A percentile compares a stretch with the other conserved stretches of the same genome.
These are phyloP conservation scores for Anser cygnoides DNA, from an alignment of 2,113 vertebrate species.

Conservation along the genomic window DNA sequence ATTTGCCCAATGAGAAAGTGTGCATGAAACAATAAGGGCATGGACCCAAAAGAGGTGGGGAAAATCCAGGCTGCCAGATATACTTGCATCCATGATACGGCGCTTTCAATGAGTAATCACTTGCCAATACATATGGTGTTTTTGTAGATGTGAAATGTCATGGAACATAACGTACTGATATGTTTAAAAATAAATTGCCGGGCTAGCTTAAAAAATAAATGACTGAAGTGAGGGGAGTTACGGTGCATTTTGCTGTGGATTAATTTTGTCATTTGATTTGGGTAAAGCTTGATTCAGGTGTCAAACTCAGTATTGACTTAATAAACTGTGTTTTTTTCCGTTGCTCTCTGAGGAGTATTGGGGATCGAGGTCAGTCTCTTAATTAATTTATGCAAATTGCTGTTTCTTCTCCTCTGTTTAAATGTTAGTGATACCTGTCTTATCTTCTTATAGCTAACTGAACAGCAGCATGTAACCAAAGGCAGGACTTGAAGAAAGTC, in stretches of 20 bases:
- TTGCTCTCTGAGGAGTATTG: background rate
- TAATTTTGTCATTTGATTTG: background rate
- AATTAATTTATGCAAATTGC: slow-evolving; percentile 70
- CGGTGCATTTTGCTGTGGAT: background rate
- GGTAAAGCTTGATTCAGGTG: slow-evolving; percentile 23
- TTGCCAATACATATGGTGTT: slow-evolving; percentile 74
- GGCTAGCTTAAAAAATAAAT: slow-evolving; percentile 57
- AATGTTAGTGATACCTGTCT: slow-evolving; percentile 27
- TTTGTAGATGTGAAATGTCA: slow-evolving; percentile 73
- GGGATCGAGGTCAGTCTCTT: slow-evolving; percentile 37
- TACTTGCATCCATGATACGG: slow-evolving; percentile 24
- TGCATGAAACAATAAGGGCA: slow-evolving; percentile 48
- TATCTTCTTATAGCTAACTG: slow-evolving; percentile 31
- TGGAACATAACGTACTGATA: slow-evolving; percentile 68
- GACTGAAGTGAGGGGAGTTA: slow-evolving; percentile 24
- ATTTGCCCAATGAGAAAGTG: background rate
- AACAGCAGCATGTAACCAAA: background rate
- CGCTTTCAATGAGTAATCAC: slow-evolving; percentile 54
- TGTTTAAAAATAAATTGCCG: slow-evolving; percentile 72
- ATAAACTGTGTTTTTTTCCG: background rate
- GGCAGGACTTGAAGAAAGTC: background rate
- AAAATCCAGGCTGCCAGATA: slow-evolving; percentile 43
- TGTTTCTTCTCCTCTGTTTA: background rate
- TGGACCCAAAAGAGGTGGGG: slow-evolving; percentile 57
- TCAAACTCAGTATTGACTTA: slow-evolving; percentile 4